Evolutionary conservation across 1,140 invertebrate genomes (phyloP).

Genomic region (Aphaenogaster floridana): DNA sequence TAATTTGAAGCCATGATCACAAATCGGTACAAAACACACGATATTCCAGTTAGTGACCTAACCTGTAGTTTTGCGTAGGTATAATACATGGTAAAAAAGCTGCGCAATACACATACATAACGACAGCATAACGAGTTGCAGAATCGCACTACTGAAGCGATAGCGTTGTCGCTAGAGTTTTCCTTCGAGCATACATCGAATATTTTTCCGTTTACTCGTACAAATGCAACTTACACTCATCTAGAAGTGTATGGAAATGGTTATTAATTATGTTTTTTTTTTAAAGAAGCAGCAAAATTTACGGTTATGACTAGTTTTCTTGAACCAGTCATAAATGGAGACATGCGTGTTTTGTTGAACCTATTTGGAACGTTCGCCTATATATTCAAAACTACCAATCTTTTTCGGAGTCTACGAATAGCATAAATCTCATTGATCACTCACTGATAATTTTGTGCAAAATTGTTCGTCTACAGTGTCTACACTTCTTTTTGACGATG

Average conservation of each 20-base stretch:
- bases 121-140: no score
- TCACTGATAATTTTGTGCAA: background rate
- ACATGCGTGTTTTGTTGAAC: background rate
- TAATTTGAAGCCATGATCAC: background rate
- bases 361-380: background rate
- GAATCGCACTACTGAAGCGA: background rate
- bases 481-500: background rate
- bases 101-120: no score
- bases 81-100: no score
- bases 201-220: background rate
- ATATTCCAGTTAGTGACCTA: background rate
- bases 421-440: background rate
- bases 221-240: background rate
- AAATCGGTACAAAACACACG: background rate
- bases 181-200: background rate
- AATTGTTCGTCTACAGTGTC: background rate
- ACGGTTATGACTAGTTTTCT: background rate
- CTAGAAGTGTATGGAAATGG: background rate
- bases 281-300: no score
- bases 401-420: background rate
- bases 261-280: no score
- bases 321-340: background rate
- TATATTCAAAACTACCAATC: conserved; percentile 5
- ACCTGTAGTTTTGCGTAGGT: no score
- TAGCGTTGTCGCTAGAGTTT: background rate